These are phyloP conservation scores for Panurus biarmicus DNA, from an alignment of 2,113 vertebrate genomes.

Conservation along the genomic window DNA sequence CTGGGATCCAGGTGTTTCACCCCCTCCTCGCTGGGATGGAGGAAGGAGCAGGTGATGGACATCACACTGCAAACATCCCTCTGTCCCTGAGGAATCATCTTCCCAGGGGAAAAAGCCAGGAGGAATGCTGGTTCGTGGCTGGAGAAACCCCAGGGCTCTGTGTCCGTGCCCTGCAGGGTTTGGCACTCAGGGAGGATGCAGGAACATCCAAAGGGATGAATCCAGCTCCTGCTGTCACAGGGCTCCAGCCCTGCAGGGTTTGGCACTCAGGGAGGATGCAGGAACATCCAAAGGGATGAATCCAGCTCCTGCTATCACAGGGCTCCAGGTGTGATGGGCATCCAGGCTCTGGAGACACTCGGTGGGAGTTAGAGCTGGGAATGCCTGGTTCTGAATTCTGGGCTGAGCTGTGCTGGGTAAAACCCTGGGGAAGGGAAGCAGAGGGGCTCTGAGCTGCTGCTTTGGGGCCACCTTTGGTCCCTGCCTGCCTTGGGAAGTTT, in stretches of 20 bases:
- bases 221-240: background rate
- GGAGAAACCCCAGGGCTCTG: background rate
- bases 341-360: background rate
- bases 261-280: background rate
- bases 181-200: background rate
- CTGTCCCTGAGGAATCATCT: background rate
- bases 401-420: background rate
- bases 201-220: background rate
- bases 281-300: background rate
- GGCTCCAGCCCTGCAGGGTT: background rate
- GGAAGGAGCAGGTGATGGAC: background rate
- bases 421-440: background rate
- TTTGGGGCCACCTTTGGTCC: background rate
- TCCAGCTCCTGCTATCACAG: background rate
- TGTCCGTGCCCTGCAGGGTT: background rate
- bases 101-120: fast-evolving
- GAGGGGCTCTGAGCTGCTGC: background rate
- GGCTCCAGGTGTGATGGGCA: background rate
- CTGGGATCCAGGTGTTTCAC: background rate
- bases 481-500: background rate
- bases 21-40: background rate
- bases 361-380: background rate
- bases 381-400: background rate
- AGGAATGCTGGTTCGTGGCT: background rate
- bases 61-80: background rate